These are phyloP conservation scores for Blomia tropicalis DNA, from an alignment of 2,888 invertebrate species.

Conservation along the genomic window DNA sequence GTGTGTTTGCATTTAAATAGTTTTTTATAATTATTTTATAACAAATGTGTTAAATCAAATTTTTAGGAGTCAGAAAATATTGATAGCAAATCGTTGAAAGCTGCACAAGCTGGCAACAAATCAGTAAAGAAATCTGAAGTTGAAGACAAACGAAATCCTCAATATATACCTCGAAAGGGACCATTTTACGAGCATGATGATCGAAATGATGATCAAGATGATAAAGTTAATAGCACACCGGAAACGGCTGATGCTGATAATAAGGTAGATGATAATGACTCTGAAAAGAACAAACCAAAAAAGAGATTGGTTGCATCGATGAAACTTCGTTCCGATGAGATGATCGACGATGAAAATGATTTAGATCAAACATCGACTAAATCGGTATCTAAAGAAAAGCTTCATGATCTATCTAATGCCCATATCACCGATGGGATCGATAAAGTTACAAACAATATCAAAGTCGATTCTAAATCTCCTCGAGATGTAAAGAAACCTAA, in stretches of 20 bases:
- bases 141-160: constrained; percentile 86
- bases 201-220: constrained; percentile 37
- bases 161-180: constrained; percentile 87
- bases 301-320: neutral
- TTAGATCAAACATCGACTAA: neutral
- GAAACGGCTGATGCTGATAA: constrained; percentile 17
- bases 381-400: neutral
- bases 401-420: neutral
- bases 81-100: constrained; percentile 57
- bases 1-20: constrained; percentile 33
- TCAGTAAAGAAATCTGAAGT: neutral
- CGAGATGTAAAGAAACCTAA: constrained; percentile 14
- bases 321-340: constrained; percentile 9
- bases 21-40: constrained; percentile 3
- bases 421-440: neutral
- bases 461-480: neutral
- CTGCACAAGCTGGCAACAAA: neutral
- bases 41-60: neutral
- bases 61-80: constrained; percentile 21
- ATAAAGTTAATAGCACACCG: constrained; percentile 29
- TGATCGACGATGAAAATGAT: neutral
- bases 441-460: neutral
- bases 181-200: constrained; percentile 95
- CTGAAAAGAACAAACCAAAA: constrained; percentile 25
- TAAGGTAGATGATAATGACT: neutral